Conservation (phyloP, 2,888 invertebrate genomes). For the Neuroscelio doddi region DNA sequence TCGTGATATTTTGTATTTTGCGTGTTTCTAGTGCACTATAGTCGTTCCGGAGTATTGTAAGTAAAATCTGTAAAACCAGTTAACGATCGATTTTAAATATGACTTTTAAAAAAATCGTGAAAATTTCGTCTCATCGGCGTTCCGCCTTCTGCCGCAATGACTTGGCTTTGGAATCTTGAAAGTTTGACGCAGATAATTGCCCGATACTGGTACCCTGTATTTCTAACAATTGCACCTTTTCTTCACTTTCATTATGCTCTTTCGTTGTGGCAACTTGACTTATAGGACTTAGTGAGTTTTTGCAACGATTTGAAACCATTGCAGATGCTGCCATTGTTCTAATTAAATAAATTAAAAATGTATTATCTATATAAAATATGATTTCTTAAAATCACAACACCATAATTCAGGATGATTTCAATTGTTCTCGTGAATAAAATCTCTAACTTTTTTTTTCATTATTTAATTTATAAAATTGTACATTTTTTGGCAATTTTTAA, state of each 20-base stretch:
- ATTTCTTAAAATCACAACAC: too few species aligned
- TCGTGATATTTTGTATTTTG: slow-evolving; percentile 3
- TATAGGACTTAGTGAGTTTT: background rate
- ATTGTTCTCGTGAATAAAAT: too few species aligned
- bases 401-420: too few species aligned
- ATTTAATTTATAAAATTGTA: too few species aligned
- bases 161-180: too few species aligned
- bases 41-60: background rate
- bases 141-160: too few species aligned
- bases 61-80: background rate
- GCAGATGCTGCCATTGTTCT: background rate
- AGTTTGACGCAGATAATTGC: background rate
- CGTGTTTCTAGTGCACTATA: slow-evolving; percentile 4
- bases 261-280: background rate
- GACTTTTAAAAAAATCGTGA: slow-evolving; percentile 1
- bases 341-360: too few species aligned
- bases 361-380: too few species aligned
- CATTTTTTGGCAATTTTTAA: too few species aligned
- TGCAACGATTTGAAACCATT: background rate
- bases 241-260: background rate
- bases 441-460: too few species aligned
- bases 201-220: background rate
- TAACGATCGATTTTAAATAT: slow-evolving; percentile 1
- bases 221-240: background rate
- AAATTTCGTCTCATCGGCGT: too few species aligned